Base-by-base conservation (phyloP, 2,888 invertebrate genomes). In the Campoletis raptor region DNA sequence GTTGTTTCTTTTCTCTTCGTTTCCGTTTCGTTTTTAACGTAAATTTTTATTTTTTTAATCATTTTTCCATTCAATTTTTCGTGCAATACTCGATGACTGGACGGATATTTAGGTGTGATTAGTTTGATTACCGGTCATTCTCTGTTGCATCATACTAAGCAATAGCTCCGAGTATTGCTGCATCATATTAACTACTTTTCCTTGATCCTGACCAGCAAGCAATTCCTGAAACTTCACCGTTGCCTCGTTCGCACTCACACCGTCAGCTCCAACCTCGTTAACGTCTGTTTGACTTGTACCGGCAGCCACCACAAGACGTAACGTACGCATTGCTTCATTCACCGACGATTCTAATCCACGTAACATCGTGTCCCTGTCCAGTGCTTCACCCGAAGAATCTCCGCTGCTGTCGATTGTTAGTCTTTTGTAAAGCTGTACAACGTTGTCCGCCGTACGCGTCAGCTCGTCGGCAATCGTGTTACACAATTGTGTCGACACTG, bases 351-450 rank as follows among this genome's bases (percentile, higher is more conserved):
- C 93, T 36, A 94, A 89, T 70, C 94, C 94, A 18, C 95, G 95
- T 52, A 95, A 92, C 94, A 95, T 95, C 84, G 95, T 95, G 45
- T 94, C 94, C 87, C 94, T 93, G 82, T 94, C 94, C 69, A 91
- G 92, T 85, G 89, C 90, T 66, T 92, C 92, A 84, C 89, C 90
- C 8, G 90, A 87, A 80, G 90, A 87, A 83, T 94, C 94, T 48
- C 94, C 93, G 24, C 93, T 92, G 74, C 95, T 95, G 89, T 96
- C 96, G 85, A 94, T 91, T 12, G 96, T 94, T 85, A 97, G 94
- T 81, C 96, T 95, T 85, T 96, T 95, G 94, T 97, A 97, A 73
- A 97, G 95, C 92, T 96, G 96, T 3, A 96, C 96, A 64, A 97
- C 96, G 91, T 96, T 96, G 89, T 96, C 96, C 4, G 97, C 96